These are phyloP conservation scores for Mesocentrotus franciscanus DNA, from an alignment of 53 echinoderm and acorn worm species.

Conservation along the genomic window DNA sequence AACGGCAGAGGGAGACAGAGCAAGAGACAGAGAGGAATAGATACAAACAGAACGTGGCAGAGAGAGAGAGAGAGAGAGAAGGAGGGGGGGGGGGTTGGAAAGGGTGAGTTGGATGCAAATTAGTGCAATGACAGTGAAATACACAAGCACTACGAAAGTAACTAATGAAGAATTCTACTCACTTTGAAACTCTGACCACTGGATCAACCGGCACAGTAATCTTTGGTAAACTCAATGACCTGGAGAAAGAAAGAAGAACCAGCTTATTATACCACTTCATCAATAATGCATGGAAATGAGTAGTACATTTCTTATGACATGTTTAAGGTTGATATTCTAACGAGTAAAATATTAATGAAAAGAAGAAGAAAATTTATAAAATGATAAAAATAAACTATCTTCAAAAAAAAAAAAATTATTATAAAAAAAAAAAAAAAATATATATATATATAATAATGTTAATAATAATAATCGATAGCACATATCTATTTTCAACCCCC, in stretches of 20 bases:
- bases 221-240: constrained; percentile 81
- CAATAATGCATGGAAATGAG: too few species aligned
- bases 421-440: too few species aligned
- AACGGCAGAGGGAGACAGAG: not conserved
- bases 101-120: not conserved
- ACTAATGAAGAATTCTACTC: constrained; percentile 22
- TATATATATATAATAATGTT: too few species aligned
- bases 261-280: not conserved
- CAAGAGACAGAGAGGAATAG: not conserved
- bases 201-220: constrained; percentile 78
- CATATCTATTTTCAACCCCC: too few species aligned
- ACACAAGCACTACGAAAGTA: not conserved
- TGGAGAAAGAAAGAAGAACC: constrained; percentile 39
- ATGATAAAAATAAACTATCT: too few species aligned
- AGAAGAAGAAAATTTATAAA: too few species aligned
- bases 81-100: not conserved
- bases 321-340: too few species aligned
- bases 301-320: too few species aligned
- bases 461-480: too few species aligned
- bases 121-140: not conserved
- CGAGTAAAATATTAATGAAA: too few species aligned
- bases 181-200: constrained; percentile 84
- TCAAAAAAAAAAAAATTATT: too few species aligned
- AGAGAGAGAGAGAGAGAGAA: not conserved
- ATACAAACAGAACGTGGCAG: not conserved